Conservation (phyloP, 2,888 invertebrate species). For the Dermolepida albohirtum region DNA sequence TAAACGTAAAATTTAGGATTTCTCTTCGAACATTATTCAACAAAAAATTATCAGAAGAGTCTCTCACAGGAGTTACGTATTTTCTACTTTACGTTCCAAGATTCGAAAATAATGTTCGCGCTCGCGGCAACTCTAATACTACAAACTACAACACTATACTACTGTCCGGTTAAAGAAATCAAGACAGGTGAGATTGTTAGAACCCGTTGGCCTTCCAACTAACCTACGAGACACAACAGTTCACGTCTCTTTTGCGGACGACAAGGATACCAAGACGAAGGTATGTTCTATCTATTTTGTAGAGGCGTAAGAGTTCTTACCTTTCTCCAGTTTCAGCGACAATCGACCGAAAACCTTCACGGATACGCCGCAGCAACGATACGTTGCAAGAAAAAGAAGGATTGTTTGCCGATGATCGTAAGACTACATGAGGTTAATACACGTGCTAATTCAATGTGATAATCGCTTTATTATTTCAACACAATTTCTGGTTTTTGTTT, state of each 20-base stretch:
- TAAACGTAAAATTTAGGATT: not conserved
- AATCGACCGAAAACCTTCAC: constrained; percentile 25
- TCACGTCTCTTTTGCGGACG: constrained; percentile 21
- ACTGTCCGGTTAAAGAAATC: constrained; percentile 26
- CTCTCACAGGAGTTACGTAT: constrained; percentile 11
- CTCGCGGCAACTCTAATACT: constrained; percentile 8
- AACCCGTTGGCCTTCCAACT: constrained; percentile 36
- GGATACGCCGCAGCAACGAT: not conserved
- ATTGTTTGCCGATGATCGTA: too few species aligned
- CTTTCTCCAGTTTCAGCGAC: constrained; percentile 27
- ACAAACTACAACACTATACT: constrained; percentile 17
- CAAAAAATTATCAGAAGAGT: constrained; percentile 7
- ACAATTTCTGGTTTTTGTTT: too few species aligned
- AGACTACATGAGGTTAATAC: too few species aligned
- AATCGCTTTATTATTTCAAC: too few species aligned
- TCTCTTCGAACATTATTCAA: constrained; percentile 15
- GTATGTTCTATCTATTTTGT: constrained; percentile 28
- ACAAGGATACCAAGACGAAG: constrained; percentile 32
- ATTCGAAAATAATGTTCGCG: constrained; percentile 24
- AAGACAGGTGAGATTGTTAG: constrained; percentile 31
- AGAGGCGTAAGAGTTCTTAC: constrained; percentile 30
- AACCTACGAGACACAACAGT: constrained; percentile 34
- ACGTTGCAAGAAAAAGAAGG: too few species aligned
- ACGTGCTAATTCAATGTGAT: too few species aligned
- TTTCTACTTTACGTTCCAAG: not conserved